phyloP scores from a whole-genome alignment of 2,888 invertebrate genomes.

The Amblyteles armatorius region DNA sequence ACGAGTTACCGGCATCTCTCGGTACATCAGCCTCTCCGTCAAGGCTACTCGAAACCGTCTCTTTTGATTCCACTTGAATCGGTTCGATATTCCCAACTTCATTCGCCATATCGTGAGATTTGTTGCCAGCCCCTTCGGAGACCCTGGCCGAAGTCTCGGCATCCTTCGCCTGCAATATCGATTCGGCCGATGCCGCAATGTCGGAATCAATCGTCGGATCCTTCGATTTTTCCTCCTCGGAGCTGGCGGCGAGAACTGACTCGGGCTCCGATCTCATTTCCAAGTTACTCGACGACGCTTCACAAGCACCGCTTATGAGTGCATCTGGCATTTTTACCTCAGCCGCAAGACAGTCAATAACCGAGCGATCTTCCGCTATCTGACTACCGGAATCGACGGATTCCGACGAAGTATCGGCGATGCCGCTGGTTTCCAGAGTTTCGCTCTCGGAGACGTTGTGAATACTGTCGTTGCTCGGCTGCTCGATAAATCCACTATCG shows the following conservation, averaged over 20 bases:
- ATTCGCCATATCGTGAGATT: background rate
- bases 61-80: background rate
- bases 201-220: background rate
- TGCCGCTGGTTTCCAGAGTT: conserved; percentile 5
- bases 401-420: conserved; percentile 33
- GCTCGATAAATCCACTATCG: conserved; percentile 61
- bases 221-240: background rate
- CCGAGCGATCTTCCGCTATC: conserved; percentile 26
- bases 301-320: background rate
- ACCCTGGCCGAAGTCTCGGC: background rate
- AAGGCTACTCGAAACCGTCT: background rate
- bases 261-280: background rate
- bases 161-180: background rate
- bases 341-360: conserved; percentile 23
- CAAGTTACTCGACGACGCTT: background rate
- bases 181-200: background rate
- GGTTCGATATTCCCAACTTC: background rate
- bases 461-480: conserved; percentile 53
- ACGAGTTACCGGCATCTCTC: background rate
- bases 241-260: background rate
- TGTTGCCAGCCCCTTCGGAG: background rate
- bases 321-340: conserved; percentile 40
- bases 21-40: background rate
- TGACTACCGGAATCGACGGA: conserved; percentile 19
- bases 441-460: conserved; percentile 18